These are phyloP conservation scores for Larimichthys crocea DNA, from an alignment of 2,113 vertebrate genomes.

Conservation along the genomic window DNA sequence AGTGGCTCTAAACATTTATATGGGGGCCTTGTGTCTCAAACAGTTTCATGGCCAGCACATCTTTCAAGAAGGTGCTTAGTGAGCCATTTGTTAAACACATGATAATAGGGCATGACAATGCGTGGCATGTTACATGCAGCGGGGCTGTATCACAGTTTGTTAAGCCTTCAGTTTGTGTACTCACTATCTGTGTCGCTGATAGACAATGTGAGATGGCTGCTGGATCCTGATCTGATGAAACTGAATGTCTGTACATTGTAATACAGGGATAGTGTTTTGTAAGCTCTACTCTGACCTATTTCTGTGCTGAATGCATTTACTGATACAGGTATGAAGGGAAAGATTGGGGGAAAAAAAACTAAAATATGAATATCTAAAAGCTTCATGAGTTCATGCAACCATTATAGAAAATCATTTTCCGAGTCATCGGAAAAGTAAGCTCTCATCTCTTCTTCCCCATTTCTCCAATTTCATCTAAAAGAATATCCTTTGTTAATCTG, in stretches of 20 bases:
- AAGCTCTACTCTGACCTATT: conserved; percentile 65
- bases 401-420: conserved; percentile 58
- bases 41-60: conserved; percentile 70
- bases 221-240: conserved; percentile 63
- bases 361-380: conserved; percentile 54
- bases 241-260: conserved; percentile 56
- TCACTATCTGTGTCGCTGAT: conserved; percentile 49
- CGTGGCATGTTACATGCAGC: conserved; percentile 53
- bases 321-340: conserved; percentile 49
- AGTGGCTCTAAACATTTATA: conserved; percentile 81
- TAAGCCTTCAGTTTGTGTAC: conserved; percentile 48
- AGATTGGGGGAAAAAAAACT: conserved; percentile 8
- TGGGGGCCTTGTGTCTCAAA: conserved; percentile 71
- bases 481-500: conserved; percentile 79
- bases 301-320: conserved; percentile 47
- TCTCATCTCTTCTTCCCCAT: conserved; percentile 53
- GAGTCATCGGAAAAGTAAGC: conserved; percentile 53
- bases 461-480: conserved; percentile 74
- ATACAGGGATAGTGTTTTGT: conserved; percentile 47
- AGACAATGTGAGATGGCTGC: conserved; percentile 44
- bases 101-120: conserved; percentile 74
- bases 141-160: conserved; percentile 50
- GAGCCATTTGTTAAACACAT: conserved; percentile 69
- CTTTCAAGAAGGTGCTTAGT: conserved; percentile 78
- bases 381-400: conserved; percentile 37